Base-by-base conservation (phyloP, 2,888 invertebrate species). In the Heliconius ethilla region DNA sequence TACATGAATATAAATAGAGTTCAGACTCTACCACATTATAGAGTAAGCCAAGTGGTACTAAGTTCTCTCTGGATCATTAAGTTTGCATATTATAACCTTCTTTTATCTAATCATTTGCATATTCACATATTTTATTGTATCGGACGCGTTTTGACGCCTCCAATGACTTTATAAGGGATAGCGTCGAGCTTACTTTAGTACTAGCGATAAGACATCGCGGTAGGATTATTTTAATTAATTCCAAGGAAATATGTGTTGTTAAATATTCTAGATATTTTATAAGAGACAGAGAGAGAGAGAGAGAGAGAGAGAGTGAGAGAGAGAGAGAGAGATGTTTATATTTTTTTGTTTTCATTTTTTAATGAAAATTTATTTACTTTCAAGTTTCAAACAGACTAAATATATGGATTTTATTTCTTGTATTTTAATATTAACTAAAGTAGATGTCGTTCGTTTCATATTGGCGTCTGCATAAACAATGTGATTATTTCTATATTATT, bases 41-140 rank as follows among this genome's bases (percentile, higher is more conserved):
- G 51, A 85, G 84, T 85, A 85, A 86, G 87, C 87, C 82, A 85
- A 51, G 86, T 86, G 85, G 80, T 80, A 80, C 81, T 79, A 81
- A 78, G 77, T 82, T 82, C 80, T 82, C 81, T 83, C 82, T 79
- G 76, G 72, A 76, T 88, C 88, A 85, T 89, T 90, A 89, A 87
- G 84, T 89, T 84, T 85, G 87, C 87, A 89, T 86, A 84, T 90
- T 90, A 90, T 84, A 87, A 85, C 86, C 89, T 89, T 89, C 88
- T 90, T 89, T 89, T 91, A 91, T 90, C 90, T 88, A 85, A 79
- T 72, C 72, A 85, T 91, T 91, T 88, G 86, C 91, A 91, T 91
- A 90, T 86, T 86, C 87, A 87, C 85, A 88, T 86, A 89, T 84
- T 89, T 89, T 89, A 89, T 85, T 84, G 83, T 82, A 83, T 82